Evolutionary conservation across 1,140 invertebrate species (phyloP), one percentile per base, ranked within the genome.

Genomic region (Frieseomelitta varia): DNA sequence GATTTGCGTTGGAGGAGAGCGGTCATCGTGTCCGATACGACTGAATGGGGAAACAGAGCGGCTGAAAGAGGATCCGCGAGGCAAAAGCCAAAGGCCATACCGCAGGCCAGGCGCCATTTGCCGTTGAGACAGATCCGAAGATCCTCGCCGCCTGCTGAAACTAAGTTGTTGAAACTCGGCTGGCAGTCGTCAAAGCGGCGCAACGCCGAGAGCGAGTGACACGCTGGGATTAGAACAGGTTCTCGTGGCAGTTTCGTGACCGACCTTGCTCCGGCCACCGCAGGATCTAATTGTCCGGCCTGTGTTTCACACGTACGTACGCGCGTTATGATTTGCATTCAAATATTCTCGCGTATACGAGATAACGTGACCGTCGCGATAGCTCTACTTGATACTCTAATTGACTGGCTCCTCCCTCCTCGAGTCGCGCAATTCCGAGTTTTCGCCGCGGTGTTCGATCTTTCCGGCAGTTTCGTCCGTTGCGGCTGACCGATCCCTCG

Each of bases 81-180:
- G n/a, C 30, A 17, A 56, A 73, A 17, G 39, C 39, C 39, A 47
- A 6, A 47, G 39, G 39, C 17, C n/a, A 30, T 11, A 53, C n/a
- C 47, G n/a, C 34, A 24, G 27, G 55, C 19, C 10, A 4, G 17
- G 15, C n/a, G 51, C 77, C 77, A 77, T 87, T 85, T 61, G 56
- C 87, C n/a, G 58, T 15, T 17, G 24, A 27, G 47, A 81, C 67
- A 58, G 56, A 34, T 76, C 67, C 78, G 80, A 89, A 84, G 87
- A 85, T 74, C 56, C 55, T 68, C 53, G 53, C 55, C 68, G 68
- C 19, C 73, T 47, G 39, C 39, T 47, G 8, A 84, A 89, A 89
- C 87, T 88, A 84, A 89, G 88, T 89, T 89, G 84, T 73, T 53
- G 68, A 75, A 89, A 89, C 88, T 89, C 87, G 39, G 47, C 14